Conservation (phyloP, 2,797 vertebrate species). For the Esox lucius region DNA sequence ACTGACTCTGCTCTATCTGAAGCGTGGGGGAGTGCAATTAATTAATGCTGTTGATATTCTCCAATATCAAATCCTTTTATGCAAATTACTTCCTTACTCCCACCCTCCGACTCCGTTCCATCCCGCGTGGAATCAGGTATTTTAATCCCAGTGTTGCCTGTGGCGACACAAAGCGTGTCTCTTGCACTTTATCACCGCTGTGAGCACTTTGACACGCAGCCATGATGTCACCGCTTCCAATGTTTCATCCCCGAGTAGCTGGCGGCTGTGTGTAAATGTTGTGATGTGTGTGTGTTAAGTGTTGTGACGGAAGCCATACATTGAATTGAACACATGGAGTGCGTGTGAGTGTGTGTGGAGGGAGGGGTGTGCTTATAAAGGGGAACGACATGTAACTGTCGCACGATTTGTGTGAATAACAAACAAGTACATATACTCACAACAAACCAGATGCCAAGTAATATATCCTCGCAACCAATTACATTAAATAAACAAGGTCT, state of each 20-base stretch:
- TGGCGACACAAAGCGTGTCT: constrained; percentile 14
- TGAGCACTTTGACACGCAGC: constrained; percentile 7
- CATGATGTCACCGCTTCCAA: constrained; percentile 39
- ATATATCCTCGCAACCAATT: too few species aligned
- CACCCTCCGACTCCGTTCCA: constrained; percentile 3
- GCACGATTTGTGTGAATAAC: neutral
- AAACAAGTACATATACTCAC: neutral
- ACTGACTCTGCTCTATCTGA: constrained; percentile 15
- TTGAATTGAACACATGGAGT: neutral
- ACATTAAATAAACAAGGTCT: too few species aligned
- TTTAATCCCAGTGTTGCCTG: constrained; percentile 31
- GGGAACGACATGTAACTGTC: neutral
- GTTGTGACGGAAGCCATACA: too few species aligned
- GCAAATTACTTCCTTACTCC: constrained; percentile 15
- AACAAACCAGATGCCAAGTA: neutral
- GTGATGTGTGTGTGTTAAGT: neutral
- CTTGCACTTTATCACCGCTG: constrained; percentile 24
- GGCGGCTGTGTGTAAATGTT: constrained; percentile 2
- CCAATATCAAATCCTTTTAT: constrained; percentile 28
- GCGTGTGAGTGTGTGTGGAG: neutral
- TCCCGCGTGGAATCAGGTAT: constrained; percentile 5
- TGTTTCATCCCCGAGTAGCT: constrained; percentile 18
- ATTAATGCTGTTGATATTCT: constrained; percentile 17
- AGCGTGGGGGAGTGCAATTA: neutral
- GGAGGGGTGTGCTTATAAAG: neutral